Base-by-base conservation (phyloP, 1,140 invertebrate genomes). In the Conus betulinus region DNA sequence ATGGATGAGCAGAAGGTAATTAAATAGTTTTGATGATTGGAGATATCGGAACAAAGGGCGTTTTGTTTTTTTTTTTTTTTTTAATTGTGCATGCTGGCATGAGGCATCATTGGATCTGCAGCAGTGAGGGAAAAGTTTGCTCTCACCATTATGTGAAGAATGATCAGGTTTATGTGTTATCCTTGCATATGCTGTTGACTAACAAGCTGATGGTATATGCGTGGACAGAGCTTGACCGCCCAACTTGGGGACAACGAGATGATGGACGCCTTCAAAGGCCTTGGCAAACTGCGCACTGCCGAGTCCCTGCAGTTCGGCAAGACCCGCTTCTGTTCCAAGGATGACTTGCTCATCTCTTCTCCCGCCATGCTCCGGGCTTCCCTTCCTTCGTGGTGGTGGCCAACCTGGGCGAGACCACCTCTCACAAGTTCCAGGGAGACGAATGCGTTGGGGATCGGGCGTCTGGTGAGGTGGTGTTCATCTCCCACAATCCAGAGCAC, bases 251-350 rank as follows among this genome's bases (percentile, higher is more conserved):
- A 86, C 15, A 74, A 90, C 74, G 90, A 83, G 17, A 79, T 88
- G 6, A 87, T 93, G 15, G 91, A 95, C 52, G 90, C 94, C 11
- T 95, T 94, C 88, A 91, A 90, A 74, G 85, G 92, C 10, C 87
- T 96, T 23, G 88, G 91, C 7, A 85, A 91, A 55, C 91, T 96
- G 10, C 88, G 95, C 53, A 79, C 88, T 7, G 90, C 94, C 11
- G 94, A 94, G 60, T 95, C 95, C 0, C 90, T 96, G 82, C 93
- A 93, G 87, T 95, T 93, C 91, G 95, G 95, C 11, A 82, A 90
- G 11, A 89, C 94, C 23, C 86, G 90, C 51, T 91, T 94, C 92
- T 90, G 81, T 83, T 67, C 89, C 55, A 85, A 15, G 92, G 87
- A 89, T 3, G 87, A 93, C 78, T 74, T 95, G 27, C 84, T 95